Evolutionary conservation across 1,140 invertebrate species (phyloP), one percentile per base, ranked within the genome.

Genomic region (Phenacoccus solenopsis): DNA sequence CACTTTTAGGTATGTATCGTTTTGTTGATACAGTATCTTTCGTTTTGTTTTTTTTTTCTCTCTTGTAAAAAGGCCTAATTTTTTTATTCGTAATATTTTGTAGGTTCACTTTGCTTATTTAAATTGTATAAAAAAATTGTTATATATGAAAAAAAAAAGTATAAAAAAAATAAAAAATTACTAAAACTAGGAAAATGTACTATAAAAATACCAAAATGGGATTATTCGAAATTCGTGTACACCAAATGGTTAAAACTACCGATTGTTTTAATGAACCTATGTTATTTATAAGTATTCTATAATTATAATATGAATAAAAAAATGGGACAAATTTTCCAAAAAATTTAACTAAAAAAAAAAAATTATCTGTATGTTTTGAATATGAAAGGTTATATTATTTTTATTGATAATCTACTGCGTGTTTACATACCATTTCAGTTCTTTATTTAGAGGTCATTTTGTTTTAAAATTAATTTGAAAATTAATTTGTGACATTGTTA

Each of bases 401-500:
- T 3, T 49, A 49, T 49, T 49, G 20, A 49, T 49, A 49, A 16
- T 49, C 12, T 49, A 49, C 38, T 49, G 38, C 16, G 38, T 49
- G 38, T 49, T 49, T 49, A 49, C 38, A 49, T 49, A 49, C 38
- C 38, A 49, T 16, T 49, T 49, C 16, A n/a, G 38, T 49, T 49
- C 13, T 49, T 49, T 49, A 49, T 49, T 24, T 64, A 64, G 59
- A 64, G 5, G 59, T 64, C 21, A 64, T 64, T 64, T 64, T 64
- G 59, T 64, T 24, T 64, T 59, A 20, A 38, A 59, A 59, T 16
- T 59, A 59, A 59, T 20, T 20, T 59, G 21, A 64, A 64, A 64
- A 64, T 64, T 64, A 64, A 64, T 64, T 64, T 64, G 59, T 64
- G 59, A 64, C 59, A 64, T 64, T 64, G 59, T 64, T 64, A 64